phyloP scores from a whole-genome alignment of 2,888 invertebrate genomes.

The Phaonia tiefii region DNA sequence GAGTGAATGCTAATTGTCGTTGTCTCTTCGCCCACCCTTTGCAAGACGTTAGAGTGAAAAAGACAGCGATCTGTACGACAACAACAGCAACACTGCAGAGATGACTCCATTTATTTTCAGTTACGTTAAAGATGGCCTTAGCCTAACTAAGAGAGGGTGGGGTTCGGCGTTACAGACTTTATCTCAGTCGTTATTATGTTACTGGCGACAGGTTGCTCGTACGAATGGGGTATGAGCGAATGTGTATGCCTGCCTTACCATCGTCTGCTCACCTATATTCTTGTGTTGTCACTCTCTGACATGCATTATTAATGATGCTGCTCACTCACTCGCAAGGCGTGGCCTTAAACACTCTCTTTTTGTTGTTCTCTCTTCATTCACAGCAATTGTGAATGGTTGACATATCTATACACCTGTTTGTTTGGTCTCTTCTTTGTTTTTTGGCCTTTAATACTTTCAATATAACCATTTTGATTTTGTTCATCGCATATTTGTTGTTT shows the following conservation, averaged over 20 bases:
- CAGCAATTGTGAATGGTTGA: conserved; percentile 67
- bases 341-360: conserved; percentile 24
- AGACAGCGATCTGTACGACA: conserved; percentile 41
- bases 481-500: too few relatives aligned
- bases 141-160: conserved; percentile 41
- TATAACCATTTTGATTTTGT: conserved; percentile 22
- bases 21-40: conserved; percentile 24
- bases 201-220: background rate
- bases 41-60: conserved; percentile 46
- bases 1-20: conserved; percentile 34
- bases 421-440: background rate
- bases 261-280: conserved; percentile 37
- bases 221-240: too few relatives aligned
- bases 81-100: conserved; percentile 34
- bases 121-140: conserved; percentile 53
- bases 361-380: conserved; percentile 33
- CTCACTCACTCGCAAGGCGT: conserved; percentile 62
- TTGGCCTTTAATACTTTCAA: conserved; percentile 3
- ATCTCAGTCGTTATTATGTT: conserved; percentile 20
- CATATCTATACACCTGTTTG: conserved; percentile 62
- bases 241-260: conserved; percentile 17
- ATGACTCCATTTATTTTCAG: conserved; percentile 63
- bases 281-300: conserved; percentile 58
- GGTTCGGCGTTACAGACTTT: conserved; percentile 50
- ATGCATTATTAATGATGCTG: conserved; percentile 68